phyloP scores from a whole-genome alignment of 2,797 vertebrate genomes.

The Mastacembelus armatus region DNA sequence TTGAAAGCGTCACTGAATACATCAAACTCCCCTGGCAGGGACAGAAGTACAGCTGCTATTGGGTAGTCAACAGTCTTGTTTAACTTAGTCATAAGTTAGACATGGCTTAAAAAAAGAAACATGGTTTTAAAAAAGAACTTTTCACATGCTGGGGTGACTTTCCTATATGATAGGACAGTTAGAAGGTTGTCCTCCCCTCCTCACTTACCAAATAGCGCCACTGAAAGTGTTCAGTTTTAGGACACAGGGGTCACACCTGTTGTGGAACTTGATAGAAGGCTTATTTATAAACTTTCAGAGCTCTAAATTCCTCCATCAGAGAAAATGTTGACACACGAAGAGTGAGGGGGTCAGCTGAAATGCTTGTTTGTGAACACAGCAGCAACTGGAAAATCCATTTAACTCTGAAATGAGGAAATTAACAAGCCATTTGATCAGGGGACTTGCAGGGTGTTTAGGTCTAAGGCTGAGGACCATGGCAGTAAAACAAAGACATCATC shows the following conservation, averaged over 20 bases:
- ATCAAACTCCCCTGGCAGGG: conserved; percentile 70
- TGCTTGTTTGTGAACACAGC: conserved; percentile 95
- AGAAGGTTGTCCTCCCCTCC: conserved; percentile 80
- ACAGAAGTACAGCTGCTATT: conserved; percentile 76
- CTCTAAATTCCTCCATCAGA: conserved; percentile 97
- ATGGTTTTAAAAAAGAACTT: conserved; percentile 38
- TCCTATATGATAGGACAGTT: conserved; percentile 62
- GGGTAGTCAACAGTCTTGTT: conserved; percentile 48
- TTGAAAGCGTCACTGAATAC: conserved; percentile 79
- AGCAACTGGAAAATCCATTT: conserved; percentile 95
- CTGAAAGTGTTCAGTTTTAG: conserved; percentile 99
- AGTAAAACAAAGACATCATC: conserved; percentile 15
- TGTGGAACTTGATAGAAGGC: conserved; percentile 99
- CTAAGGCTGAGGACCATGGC: conserved; percentile 38
- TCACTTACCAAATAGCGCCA: conserved; percentile 74
- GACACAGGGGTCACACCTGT: conserved; percentile 99
- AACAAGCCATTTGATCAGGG: conserved; percentile 88
- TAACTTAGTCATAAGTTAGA: conserved; percentile 59
- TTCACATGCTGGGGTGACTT: conserved; percentile 41
- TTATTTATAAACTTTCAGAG: conserved; percentile 99
- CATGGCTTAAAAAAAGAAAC: conserved; percentile 22
- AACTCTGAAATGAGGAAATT: conserved; percentile 94
- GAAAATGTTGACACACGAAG: conserved; percentile 94
- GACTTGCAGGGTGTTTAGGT: conserved; percentile 37
- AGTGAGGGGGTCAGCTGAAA: conserved; percentile 86